These are phyloP conservation scores for Leptopilina drosophilae DNA, from an alignment of 2,888 invertebrate genomes.

Conservation along the genomic window DNA sequence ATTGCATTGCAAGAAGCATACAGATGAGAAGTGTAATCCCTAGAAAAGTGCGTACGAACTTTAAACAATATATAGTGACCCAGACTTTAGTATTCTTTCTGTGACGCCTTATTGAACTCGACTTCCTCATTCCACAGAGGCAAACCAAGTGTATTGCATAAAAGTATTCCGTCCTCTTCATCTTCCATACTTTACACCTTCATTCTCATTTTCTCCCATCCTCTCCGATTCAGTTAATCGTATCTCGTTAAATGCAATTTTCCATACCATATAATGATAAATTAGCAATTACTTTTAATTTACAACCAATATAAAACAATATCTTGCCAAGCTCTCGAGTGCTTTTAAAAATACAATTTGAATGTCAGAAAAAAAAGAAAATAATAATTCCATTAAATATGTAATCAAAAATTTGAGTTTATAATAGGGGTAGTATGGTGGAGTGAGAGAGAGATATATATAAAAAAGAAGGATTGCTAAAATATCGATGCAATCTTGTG, in stretches of 20 bases:
- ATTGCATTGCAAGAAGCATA: conserved; percentile 13
- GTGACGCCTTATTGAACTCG: conserved; percentile 64
- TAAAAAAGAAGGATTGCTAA: not conserved
- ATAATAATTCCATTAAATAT: no score
- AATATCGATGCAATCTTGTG: conserved; percentile 8
- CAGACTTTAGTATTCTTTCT: conserved; percentile 74
- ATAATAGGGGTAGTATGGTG: no score
- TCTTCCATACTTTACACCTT: not conserved
- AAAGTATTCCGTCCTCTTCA: conserved; percentile 12
- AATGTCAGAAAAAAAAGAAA: no score
- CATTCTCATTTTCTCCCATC: not conserved
- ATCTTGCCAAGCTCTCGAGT: no score
- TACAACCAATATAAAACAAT: no score
- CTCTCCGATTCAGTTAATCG: not conserved
- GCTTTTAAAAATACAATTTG: no score
- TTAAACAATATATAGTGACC: conserved; percentile 71
- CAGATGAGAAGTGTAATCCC: conserved; percentile 59
- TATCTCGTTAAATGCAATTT: no score
- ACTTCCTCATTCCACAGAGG: conserved; percentile 73
- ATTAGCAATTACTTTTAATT: no score
- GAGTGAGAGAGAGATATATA: no score
- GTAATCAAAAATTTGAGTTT: no score
- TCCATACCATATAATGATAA: no score
- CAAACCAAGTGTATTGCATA: conserved; percentile 20
- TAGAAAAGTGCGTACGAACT: conserved; percentile 52